These are phyloP conservation scores for Subanguina moxae DNA, from an alignment of 1,140 invertebrate species.

Conservation along the genomic window DNA sequence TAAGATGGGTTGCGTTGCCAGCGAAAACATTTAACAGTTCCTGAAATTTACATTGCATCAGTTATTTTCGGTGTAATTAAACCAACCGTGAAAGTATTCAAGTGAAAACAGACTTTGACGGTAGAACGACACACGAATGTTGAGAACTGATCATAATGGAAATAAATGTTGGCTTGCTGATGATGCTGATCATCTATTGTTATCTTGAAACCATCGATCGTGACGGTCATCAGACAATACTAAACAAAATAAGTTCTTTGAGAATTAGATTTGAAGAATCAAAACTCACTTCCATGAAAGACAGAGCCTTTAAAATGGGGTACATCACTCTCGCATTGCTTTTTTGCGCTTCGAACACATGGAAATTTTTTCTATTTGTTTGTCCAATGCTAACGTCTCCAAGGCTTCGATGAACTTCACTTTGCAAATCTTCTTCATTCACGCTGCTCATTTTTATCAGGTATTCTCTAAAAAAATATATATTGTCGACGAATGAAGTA, in stretches of 20 bases:
- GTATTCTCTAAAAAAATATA: too few relatives aligned
- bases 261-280: not conserved
- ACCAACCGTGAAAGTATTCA: conserved; percentile 9
- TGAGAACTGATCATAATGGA: conserved; percentile 18
- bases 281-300: conserved; percentile 15
- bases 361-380: not conserved
- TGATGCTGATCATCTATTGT: conserved; percentile 20
- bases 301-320: conserved; percentile 14
- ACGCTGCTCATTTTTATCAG: too few relatives aligned
- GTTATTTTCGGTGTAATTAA: not conserved
- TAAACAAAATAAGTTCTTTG: conserved; percentile 3
- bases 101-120: conserved; percentile 1
- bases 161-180: conserved; percentile 13
- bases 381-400: not conserved
- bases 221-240: conserved; percentile 9
- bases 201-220: conserved; percentile 12
- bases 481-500: too few relatives aligned
- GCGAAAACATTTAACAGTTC: conserved; percentile 14
- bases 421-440: too few relatives aligned
- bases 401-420: too few relatives aligned
- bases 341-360: conserved; percentile 17
- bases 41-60: not conserved
- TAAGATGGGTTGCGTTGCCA: not conserved
- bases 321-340: conserved; percentile 19
- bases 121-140: conserved; percentile 3